Evolutionary conservation across 2,113 vertebrate genomes (phyloP).

Genomic region (Tor tambroides): DNA sequence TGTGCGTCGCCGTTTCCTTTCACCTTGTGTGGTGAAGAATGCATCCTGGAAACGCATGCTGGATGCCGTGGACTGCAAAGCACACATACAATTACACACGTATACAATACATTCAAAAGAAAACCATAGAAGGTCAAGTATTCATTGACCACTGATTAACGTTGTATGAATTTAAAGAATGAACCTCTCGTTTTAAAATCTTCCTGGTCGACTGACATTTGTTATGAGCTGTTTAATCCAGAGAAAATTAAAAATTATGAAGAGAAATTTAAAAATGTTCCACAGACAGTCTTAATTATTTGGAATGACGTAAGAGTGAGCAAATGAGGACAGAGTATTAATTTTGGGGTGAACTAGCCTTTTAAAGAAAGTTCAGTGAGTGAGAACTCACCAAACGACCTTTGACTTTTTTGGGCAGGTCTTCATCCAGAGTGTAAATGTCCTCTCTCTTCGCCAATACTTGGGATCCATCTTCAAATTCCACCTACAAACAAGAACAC

Average conservation of each 20-base stretch:
- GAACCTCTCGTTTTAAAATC: too few species aligned
- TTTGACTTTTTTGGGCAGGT: constrained; percentile 96
- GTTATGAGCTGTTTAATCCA: background rate
- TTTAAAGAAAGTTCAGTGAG: constrained; percentile 17
- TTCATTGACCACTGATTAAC: background rate
- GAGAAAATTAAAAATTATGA: background rate
- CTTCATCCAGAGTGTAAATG: constrained; percentile 93
- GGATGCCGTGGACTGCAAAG: constrained; percentile 90
- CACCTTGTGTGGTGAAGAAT: constrained; percentile 89
- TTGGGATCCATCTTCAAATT: constrained; percentile 98
- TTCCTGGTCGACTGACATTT: too few species aligned
- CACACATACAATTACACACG: background rate
- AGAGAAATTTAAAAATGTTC: background rate
- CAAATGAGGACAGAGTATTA: background rate
- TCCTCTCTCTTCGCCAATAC: constrained; percentile 92
- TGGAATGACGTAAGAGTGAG: background rate
- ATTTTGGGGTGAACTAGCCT: background rate
- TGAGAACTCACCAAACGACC: constrained; percentile 90
- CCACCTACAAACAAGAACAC: constrained; percentile 78
- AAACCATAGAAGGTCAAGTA: background rate
- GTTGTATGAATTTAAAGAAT: too few species aligned
- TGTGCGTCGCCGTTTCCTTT: constrained; percentile 89
- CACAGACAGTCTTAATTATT: background rate
- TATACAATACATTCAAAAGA: constrained; percentile 13
- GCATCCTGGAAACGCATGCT: constrained; percentile 95